Base-by-base conservation (phyloP, 2,797 vertebrate genomes). In the Dipus sagitta region DNA sequence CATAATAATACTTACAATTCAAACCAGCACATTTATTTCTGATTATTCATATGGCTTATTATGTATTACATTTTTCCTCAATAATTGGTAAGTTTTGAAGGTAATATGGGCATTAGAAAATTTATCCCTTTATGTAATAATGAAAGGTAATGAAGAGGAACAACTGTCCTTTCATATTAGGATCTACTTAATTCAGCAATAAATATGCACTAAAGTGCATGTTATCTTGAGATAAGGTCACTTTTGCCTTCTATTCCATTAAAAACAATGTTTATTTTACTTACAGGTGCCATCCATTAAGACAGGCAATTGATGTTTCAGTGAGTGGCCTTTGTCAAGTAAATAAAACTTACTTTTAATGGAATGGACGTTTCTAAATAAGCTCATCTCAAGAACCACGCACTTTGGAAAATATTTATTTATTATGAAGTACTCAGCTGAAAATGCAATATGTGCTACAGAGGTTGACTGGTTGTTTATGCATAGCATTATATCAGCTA, bases 201-300 rank as follows among this genome's bases (percentile, higher is more conserved):
- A 97, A 96, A 96, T 94, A 97, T 65, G 74, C 76, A 96, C 75
- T 89, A 96, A 96, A 96, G 72, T 12, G 52, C 87, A 78, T 80
- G 70, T n/a, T 70, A 79, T 91, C 94, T 95, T 94, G 85, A 96
- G 70, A 21, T 58, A 96, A 83, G 96, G 85, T 95, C 89, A 91
- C 65, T 96, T 93, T 96, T 71, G 93, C 88, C 70, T 96, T 95
- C 97, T 96, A 75, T 96, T 93, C 83, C 92, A 96, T 97, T 96
- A 96, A 96, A 97, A 95, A 38, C 3, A 97, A 95, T 93, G 96
- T 97, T 97, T 97, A 95, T 97, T 97, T 97, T 97, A 94, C 94
- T 97, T 97, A 90, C 70, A 96, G 95, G 95, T 94, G 94, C 85
- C 86, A 91, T 80, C 92, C 78, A 88, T 76, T 92, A 96, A 32